These are phyloP conservation scores for Poecilia latipinna DNA, from an alignment of 2,113 vertebrate genomes.

Conservation along the genomic window DNA sequence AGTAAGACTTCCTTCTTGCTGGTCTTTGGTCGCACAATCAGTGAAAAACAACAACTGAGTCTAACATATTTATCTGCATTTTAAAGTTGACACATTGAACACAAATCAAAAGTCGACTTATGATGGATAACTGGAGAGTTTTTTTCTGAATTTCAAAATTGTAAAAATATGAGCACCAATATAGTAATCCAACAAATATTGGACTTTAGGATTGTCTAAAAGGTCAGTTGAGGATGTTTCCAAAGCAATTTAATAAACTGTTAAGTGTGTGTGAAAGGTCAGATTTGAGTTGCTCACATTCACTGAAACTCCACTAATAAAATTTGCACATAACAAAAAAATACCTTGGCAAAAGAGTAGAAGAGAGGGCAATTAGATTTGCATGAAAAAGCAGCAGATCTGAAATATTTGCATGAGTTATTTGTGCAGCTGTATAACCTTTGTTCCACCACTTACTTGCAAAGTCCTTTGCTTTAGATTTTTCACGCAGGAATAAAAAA, in stretches of 20 bases:
- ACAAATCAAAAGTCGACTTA: no score
- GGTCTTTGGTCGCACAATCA: no score
- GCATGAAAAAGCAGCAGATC: conserved; percentile 20
- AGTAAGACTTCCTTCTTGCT: background rate
- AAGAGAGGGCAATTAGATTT: conserved; percentile 19
- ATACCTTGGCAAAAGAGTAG: background rate
- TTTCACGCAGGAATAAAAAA: conserved; percentile 94
- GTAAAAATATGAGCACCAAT: background rate
- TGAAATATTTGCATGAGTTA: conserved; percentile 20
- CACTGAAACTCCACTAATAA: background rate
- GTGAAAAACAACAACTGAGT: no score
- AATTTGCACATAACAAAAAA: background rate
- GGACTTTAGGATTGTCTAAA: background rate
- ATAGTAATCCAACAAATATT: background rate
- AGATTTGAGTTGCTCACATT: background rate
- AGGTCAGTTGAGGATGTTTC: background rate
- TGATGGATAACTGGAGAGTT: no score
- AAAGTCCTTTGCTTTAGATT: conserved; percentile 91
- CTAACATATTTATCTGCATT: no score
- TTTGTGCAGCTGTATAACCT: background rate
- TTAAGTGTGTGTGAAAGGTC: background rate
- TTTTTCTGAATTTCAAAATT: no score
- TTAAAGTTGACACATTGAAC: no score
- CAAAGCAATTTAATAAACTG: background rate
- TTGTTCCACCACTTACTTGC: conserved; percentile 88